Evolutionary conservation across 2,888 invertebrate genomes (phyloP), one percentile per base, ranked within the genome.

Genomic region (Hirtodrosophila confusa): DNA sequence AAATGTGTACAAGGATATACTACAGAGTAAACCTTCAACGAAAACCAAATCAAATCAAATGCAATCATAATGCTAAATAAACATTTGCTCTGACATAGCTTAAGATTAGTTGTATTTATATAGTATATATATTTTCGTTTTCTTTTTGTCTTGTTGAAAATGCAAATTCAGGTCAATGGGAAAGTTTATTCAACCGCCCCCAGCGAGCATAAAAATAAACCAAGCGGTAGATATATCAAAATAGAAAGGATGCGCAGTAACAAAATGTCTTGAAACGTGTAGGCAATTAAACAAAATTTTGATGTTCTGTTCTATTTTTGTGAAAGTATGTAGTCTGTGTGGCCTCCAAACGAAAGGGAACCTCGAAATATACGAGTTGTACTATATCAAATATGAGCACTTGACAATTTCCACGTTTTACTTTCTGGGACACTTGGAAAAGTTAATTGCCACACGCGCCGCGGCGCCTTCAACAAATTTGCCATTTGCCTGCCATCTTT

Each of bases 91-190:
- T 53, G 31, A 31, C 23, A 35, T 10, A 35, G 47, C 44, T 33
- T 17, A 6, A 66, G 31, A 66, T 53, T 17, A 17, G 17, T 17
- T 43, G 49, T 66, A 49, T 29, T 50, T 40, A 17, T 17, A 17
- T 17, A 17, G 17, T n/a, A n/a, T n/a, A n/a, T 51, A 36, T 36
- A 55, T 51, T 69, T 55, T 43, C 51, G 8, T 43, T 41, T 49
- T 40, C 40, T 17, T 17, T 2, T 17, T 17, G 1, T 17, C 17
- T 17, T 17, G 17, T 17, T 17, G 10, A 41, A 70, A 48, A 60
- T 47, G n/a, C 23, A 10, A 31, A 88, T 88, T 80, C 65, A 72
- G 88, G 80, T 88, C 88, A 80, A 76, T 86, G 77, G 80, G 84
- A 83, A 79, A 80, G 85, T 80, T 80, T 80, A 76, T 80, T 86